Evolutionary conservation across 2,113 vertebrate genomes (phyloP).

Genomic region (Xenus cinereus): DNA sequence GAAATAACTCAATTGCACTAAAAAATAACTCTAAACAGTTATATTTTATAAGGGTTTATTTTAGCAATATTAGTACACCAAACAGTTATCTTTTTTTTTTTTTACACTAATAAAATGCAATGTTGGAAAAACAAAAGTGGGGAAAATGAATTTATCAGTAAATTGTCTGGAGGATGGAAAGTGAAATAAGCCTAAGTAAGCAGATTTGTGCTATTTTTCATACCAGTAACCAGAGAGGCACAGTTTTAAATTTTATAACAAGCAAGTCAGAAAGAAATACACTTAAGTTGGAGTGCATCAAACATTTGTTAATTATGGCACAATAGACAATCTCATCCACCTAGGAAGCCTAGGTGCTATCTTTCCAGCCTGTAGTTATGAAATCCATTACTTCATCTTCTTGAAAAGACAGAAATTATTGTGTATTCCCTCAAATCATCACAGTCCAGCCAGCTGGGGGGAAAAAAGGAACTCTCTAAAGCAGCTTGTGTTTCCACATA

Average conservation of each 20-base stretch:
- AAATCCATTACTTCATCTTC: not conserved
- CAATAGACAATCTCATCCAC: not conserved
- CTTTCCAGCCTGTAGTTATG: not conserved
- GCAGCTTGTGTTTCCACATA: not conserved
- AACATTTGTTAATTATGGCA: not conserved
- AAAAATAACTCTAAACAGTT: slow-evolving; percentile 30
- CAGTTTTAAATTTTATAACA: not conserved
- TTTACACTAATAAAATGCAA: slow-evolving; percentile 32
- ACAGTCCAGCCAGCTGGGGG: not conserved
- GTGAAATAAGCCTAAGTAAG: not conserved
- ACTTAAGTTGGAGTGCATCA: not conserved
- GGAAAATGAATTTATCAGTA: not conserved
- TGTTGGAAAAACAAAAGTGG: slow-evolving; percentile 39
- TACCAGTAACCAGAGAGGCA: not conserved
- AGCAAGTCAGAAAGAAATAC: not conserved
- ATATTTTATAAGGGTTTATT: slow-evolving; percentile 53
- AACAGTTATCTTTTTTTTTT: slow-evolving; percentile 27
- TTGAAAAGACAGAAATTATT: not conserved
- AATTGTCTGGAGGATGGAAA: not conserved
- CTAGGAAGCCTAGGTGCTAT: not conserved
- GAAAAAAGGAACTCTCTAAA: not conserved
- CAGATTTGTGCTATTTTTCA: not conserved
- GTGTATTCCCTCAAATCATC: not conserved
- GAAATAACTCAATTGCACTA: slow-evolving; percentile 22
- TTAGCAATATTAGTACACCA: slow-evolving; percentile 34